Conservation (phyloP, 2,113 vertebrate genomes). For the Tamias sibiricus region DNA sequence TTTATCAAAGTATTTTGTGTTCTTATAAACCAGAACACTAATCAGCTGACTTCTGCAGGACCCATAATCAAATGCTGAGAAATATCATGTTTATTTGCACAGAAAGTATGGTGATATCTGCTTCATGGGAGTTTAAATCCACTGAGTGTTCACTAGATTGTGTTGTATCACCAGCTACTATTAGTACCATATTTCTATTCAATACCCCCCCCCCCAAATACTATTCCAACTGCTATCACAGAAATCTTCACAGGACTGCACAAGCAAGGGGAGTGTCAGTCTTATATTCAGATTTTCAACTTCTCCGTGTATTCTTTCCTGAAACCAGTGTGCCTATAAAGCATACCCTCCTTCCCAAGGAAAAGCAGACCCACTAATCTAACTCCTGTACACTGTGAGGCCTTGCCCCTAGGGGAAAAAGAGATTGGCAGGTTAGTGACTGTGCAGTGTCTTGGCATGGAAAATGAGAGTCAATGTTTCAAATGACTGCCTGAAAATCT, state of each 20-base stretch:
- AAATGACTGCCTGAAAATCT: background rate
- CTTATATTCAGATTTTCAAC: background rate
- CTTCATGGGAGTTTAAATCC: background rate
- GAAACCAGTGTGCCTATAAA: background rate
- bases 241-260: background rate
- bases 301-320: background rate
- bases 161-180: background rate
- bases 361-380: background rate
- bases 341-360: background rate
- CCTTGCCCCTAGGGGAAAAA: background rate
- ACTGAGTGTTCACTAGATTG: background rate
- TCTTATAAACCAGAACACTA: background rate
- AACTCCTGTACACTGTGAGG: background rate
- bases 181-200: background rate
- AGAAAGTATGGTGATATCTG: background rate
- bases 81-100: background rate
- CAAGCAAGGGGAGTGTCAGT: background rate
- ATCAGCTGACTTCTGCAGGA: background rate
- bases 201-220: background rate
- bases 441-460: background rate
- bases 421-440: background rate
- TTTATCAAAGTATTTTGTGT: background rate
- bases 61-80: background rate
- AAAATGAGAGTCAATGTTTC: background rate
- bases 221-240: background rate